Evolutionary conservation across 2,113 vertebrate species (phyloP).

Genomic region (Eptatretus burgeri): DNA sequence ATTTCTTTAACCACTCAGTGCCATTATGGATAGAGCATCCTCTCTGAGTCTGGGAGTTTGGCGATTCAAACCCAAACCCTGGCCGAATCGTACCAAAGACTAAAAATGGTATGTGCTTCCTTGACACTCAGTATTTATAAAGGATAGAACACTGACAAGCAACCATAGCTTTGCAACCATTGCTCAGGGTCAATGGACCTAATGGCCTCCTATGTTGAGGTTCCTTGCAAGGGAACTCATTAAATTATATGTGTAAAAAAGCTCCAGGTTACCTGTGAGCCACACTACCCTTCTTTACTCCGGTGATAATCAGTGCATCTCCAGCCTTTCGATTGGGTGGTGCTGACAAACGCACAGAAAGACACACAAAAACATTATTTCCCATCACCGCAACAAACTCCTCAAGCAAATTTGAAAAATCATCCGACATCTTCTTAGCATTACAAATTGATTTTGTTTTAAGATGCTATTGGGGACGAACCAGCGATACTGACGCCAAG

Average conservation of each 20-base stretch:
- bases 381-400: not conserved
- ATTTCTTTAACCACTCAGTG: too few species aligned
- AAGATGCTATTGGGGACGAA: constrained; percentile 19
- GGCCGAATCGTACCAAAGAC: too few species aligned
- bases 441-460: not conserved
- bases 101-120: too few species aligned
- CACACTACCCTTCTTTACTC: constrained; percentile 96
- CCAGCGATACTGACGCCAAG: constrained; percentile 94
- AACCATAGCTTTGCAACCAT: not conserved
- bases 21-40: too few species aligned
- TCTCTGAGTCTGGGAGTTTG: too few species aligned
- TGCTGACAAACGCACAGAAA: constrained; percentile 23
- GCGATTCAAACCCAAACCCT: too few species aligned
- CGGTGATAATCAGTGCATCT: constrained; percentile 83
- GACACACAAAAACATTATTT: not conserved
- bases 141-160: not conserved
- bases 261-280: constrained; percentile 44
- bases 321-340: constrained; percentile 75
- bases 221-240: not conserved
- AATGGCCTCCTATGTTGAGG: not conserved
- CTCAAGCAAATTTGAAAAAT: not conserved
- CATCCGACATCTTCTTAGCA: not conserved
- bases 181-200: not conserved
- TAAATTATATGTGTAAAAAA: not conserved
- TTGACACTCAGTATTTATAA: too few species aligned